phyloP scores from a whole-genome alignment of 2,113 vertebrate genomes.

The Rhea americana region DNA sequence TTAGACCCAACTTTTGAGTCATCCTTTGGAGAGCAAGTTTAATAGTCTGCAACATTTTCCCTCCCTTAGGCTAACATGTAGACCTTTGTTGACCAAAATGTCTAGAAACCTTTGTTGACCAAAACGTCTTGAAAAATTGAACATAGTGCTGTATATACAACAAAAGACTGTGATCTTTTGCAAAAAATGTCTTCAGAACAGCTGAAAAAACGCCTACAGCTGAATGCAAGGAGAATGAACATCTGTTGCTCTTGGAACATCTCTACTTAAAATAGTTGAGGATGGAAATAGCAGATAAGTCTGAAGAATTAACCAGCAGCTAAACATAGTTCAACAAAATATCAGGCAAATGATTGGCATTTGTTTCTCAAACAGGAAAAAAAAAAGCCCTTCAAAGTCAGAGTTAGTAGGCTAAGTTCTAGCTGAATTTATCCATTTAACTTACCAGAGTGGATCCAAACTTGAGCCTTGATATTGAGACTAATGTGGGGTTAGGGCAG shows the following conservation, averaged over 20 bases:
- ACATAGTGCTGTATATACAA: neutral
- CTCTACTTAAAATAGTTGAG: neutral
- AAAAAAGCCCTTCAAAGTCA: neutral
- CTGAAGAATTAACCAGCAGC: neutral
- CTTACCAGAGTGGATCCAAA: neutral
- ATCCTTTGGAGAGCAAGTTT: neutral
- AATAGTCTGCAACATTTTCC: neutral
- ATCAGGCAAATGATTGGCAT: neutral
- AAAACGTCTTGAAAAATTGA: neutral
- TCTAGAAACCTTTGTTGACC: neutral
- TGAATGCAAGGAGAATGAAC: neutral
- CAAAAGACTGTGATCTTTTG: neutral
- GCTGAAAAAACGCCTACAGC: neutral
- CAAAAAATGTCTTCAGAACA: neutral
- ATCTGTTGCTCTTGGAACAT: neutral
- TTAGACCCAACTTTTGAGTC: neutral
- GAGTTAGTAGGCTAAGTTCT: neutral
- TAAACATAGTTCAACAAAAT: neutral
- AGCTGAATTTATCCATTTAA: neutral
- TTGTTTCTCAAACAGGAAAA: neutral
- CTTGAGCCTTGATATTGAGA: fast-evolving
- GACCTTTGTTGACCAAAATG: neutral
- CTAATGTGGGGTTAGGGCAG: neutral
- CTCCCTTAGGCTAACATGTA: neutral
- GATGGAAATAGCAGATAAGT: neutral